phyloP scores from a whole-genome alignment of 2,113 vertebrate genomes.

The Phylloscopus trochiloides region DNA sequence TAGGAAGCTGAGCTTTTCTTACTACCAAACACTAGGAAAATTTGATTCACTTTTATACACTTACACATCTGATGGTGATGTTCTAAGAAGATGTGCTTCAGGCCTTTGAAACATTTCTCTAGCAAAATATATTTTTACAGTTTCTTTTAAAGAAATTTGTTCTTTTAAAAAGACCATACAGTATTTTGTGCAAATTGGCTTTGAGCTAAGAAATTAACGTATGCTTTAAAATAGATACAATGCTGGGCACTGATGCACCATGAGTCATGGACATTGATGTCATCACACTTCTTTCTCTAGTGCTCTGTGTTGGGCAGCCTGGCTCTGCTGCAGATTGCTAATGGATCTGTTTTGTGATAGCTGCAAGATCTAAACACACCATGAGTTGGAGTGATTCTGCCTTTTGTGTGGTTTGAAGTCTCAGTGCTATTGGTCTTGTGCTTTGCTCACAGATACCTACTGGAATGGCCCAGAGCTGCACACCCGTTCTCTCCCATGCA shows the following conservation, averaged over 20 bases:
- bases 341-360: neutral
- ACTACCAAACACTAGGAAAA: neutral
- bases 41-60: neutral
- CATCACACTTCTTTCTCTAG: neutral
- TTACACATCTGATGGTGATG: neutral
- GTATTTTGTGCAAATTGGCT: neutral
- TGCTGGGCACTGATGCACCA: neutral
- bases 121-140: neutral
- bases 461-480: neutral
- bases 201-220: neutral
- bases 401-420: neutral
- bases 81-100: conserved; percentile 11
- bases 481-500: neutral
- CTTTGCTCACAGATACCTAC: neutral
- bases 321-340: neutral
- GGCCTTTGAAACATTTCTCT: conserved; percentile 5
- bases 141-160: neutral
- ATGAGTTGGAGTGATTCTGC: neutral
- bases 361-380: neutral
- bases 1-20: conserved; percentile 22
- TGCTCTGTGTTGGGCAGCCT: neutral
- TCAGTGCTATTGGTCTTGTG: neutral
- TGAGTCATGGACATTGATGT: conserved; percentile 13
- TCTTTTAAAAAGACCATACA: neutral
- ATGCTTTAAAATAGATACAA: neutral